Conservation (phyloP, 2,888 invertebrate genomes). For the Camptogramma bilineatum region DNA sequence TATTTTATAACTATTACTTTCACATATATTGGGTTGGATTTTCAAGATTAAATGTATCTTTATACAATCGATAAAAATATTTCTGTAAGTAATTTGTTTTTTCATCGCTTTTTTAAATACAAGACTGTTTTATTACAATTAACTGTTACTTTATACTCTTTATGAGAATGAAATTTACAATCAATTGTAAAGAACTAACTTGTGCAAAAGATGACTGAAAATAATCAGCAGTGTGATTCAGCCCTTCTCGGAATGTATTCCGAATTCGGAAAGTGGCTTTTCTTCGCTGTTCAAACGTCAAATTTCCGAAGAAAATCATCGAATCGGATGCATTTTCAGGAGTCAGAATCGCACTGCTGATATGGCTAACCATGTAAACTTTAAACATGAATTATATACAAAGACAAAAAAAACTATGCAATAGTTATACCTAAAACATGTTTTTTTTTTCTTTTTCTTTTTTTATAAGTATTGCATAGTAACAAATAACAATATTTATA, state of each 20-base stretch:
- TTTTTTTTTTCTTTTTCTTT: not conserved
- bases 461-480: conserved; percentile 1
- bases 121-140: not conserved
- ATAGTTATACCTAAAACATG: not conserved
- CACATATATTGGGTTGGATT: too few species aligned
- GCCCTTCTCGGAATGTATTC: too few species aligned
- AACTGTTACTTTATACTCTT: not conserved
- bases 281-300: too few species aligned
- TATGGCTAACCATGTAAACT: not conserved
- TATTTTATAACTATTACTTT: not conserved
- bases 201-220: too few species aligned
- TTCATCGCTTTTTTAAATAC: not conserved
- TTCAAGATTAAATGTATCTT: too few species aligned
- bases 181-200: too few species aligned
- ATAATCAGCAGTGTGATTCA: too few species aligned
- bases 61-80: too few species aligned
- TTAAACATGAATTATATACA: not conserved
- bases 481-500: not conserved
- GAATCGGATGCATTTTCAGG: too few species aligned
- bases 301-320: not conserved
- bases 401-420: not conserved
- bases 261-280: too few species aligned
- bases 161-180: not conserved
- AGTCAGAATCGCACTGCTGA: too few species aligned
- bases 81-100: not conserved